Evolutionary conservation across 2,797 vertebrate species (phyloP).

Genomic region (Sciurus carolinensis): DNA sequence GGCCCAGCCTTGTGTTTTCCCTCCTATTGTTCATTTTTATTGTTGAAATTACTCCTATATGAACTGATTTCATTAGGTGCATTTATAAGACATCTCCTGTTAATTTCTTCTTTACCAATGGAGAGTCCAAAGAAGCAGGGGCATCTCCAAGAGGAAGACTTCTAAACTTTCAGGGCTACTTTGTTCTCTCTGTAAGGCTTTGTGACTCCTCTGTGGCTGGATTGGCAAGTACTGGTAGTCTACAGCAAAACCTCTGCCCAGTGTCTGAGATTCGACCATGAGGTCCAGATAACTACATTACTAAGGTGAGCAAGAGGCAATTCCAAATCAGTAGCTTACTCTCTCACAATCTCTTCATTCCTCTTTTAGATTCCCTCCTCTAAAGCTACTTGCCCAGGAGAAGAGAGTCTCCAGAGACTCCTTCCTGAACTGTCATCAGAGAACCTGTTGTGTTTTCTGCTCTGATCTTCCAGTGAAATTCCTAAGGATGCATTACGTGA

Average conservation of each 20-base stretch:
- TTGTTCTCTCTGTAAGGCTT: background rate
- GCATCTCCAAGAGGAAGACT: background rate
- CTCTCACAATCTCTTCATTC: background rate
- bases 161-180: background rate
- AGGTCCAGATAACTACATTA: background rate
- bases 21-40: background rate
- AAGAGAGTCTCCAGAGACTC: background rate
- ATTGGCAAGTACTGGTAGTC: background rate
- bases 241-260: background rate
- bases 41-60: background rate
- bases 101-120: slow-evolving; percentile 9
- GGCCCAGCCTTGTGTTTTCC: background rate
- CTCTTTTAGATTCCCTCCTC: background rate
- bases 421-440: background rate
- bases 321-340: background rate
- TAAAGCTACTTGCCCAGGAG: background rate
- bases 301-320: background rate
- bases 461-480: background rate
- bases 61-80: background rate
- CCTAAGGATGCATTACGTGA: background rate
- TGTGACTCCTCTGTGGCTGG: background rate
- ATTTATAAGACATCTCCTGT: background rate
- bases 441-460: background rate
- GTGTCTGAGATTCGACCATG: background rate
- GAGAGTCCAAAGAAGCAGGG: background rate